A percentile compares a stretch with the other conserved stretches of the same genome.
These are phyloP conservation scores for Rhinophrynus dorsalis DNA, from an alignment of 2,797 vertebrate species.

Conservation along the genomic window DNA sequence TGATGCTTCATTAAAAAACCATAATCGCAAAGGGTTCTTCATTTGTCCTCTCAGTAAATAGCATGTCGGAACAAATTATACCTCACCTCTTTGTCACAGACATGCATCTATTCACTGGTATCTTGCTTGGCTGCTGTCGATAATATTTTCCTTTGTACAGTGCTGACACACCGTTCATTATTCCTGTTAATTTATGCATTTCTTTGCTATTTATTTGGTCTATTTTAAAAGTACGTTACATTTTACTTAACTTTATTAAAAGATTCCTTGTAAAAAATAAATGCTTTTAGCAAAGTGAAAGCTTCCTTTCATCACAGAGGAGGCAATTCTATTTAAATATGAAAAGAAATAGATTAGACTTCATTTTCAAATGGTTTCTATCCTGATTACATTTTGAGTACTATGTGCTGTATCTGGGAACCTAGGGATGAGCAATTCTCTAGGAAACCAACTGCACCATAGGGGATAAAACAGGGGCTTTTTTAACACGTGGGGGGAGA, in stretches of 20 bases:
- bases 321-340: slow-evolving; percentile 30
- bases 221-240: slow-evolving; percentile 20
- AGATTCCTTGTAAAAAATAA: slow-evolving; percentile 5
- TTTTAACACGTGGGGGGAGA: too few relatives aligned
- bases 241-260: slow-evolving; percentile 33
- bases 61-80: neutral
- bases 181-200: slow-evolving; percentile 5
- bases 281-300: slow-evolving; percentile 35
- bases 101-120: neutral
- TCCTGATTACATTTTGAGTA: slow-evolving; percentile 27
- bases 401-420: too few relatives aligned
- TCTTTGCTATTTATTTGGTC: neutral
- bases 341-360: slow-evolving; percentile 39
- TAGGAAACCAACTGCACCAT: too few relatives aligned
- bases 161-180: neutral
- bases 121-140: neutral
- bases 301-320: slow-evolving; percentile 22
- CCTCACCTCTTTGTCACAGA: neutral
- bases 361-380: slow-evolving; percentile 16
- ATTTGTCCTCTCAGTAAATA: too few relatives aligned
- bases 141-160: slow-evolving; percentile 2
- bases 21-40: too few relatives aligned
- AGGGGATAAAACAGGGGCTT: too few relatives aligned
- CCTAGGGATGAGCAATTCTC: too few relatives aligned
- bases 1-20: too few relatives aligned